Evolutionary conservation across 1,140 invertebrate genomes (phyloP).

Genomic region (Lucilia sericata): DNA sequence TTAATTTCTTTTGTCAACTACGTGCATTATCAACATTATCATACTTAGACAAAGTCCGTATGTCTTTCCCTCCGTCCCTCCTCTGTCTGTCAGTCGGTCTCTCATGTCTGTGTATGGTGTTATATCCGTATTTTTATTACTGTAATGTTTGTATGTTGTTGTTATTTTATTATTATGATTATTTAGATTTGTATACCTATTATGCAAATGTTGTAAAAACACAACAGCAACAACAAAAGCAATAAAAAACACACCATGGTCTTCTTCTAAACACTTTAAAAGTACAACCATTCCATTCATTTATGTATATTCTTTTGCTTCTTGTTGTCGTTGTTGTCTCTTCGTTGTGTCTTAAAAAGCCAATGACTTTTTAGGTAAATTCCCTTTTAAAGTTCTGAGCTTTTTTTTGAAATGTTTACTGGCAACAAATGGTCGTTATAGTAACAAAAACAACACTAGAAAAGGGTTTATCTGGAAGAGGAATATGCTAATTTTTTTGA

Average conservation of each 20-base stretch:
- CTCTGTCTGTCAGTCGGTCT: not conserved
- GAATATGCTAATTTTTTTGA: too few species aligned
- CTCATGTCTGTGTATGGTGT: slow-evolving; percentile 20
- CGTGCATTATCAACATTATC: not conserved
- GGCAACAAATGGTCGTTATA: slow-evolving; percentile 24
- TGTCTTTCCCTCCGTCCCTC: not conserved
- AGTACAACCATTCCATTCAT: too few species aligned
- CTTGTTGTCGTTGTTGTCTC: not conserved
- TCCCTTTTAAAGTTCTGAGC: not conserved
- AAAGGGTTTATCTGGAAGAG: not conserved
- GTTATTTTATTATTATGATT: not conserved
- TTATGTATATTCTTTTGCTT: not conserved
- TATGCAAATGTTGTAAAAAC: slow-evolving; percentile 37
- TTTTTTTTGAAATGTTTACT: not conserved
- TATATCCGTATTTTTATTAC: slow-evolving; percentile 35
- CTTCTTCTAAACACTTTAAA: too few species aligned
- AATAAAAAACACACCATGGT: not conserved
- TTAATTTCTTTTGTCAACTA: slow-evolving; percentile 5
- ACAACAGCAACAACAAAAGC: not conserved
- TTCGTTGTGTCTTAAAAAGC: slow-evolving; percentile 30
- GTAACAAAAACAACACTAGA: not conserved
- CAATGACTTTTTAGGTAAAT: slow-evolving; percentile 35
- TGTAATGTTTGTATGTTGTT: not conserved
- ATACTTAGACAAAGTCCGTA: too few species aligned
- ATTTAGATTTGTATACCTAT: not conserved